A percentile compares a stretch with the other conserved stretches of the same genome.
Evolutionary conservation across 2,888 invertebrate species (phyloP).

Genomic region (Synergus itoensis): DNA sequence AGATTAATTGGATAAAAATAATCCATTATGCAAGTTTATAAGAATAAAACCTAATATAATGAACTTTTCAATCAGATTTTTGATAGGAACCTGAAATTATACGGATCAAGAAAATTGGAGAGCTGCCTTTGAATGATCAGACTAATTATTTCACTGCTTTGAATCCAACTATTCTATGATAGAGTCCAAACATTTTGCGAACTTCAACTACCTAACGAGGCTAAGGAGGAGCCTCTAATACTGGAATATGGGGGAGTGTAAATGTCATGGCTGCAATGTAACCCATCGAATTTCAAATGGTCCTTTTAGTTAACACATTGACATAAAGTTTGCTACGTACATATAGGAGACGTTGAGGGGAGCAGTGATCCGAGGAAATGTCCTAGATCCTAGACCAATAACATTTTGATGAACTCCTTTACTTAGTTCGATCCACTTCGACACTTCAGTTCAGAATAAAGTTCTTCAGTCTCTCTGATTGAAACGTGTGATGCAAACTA

Average conservation of each 20-base stretch:
- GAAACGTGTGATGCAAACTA: not conserved
- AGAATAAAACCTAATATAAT: not conserved
- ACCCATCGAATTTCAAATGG: constrained; percentile 10
- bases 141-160: not conserved
- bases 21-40: not conserved
- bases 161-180: not conserved
- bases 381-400: constrained; percentile 48
- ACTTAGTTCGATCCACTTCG: constrained; percentile 47
- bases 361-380: constrained; percentile 45
- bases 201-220: not conserved
- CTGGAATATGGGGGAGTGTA: not conserved
- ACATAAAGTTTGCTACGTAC: constrained; percentile 26
- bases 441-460: constrained; percentile 15
- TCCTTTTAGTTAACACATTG: constrained; percentile 10
- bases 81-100: not conserved
- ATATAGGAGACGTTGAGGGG: not conserved
- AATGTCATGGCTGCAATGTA: constrained; percentile 15
- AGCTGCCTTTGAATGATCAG: not conserved
- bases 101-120: not conserved
- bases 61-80: not conserved
- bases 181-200: not conserved
- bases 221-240: not conserved
- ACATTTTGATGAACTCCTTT: constrained; percentile 53
- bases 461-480: not conserved
- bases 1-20: not conserved